Conservation (phyloP, 2,888 invertebrate species). For the Portevinia maculata region DNA sequence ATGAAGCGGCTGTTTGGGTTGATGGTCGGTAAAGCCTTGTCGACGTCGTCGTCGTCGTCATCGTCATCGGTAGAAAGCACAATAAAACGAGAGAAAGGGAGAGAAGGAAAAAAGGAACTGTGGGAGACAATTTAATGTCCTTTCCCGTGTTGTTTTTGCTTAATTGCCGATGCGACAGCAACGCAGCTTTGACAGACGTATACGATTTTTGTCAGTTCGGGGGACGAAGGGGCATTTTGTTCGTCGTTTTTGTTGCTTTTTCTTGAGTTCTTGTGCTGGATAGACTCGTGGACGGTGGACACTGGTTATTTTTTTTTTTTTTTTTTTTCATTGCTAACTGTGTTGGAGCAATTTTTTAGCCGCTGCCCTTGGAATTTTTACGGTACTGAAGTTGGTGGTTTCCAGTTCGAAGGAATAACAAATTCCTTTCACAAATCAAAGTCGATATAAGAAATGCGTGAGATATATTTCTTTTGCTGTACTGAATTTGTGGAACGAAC, state of each 20-base stretch:
- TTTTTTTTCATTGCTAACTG: conserved; percentile 27
- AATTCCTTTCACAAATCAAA: conserved; percentile 75
- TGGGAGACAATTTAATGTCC: conserved; percentile 77
- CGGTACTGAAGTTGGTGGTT: conserved; percentile 64
- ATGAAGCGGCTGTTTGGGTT: conserved; percentile 38
- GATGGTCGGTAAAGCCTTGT: conserved; percentile 38
- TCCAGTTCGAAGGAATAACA: conserved; percentile 60
- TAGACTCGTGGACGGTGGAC: conserved; percentile 22
- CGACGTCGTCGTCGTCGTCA: neutral
- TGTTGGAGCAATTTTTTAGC: conserved; percentile 47
- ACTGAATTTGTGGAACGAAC: conserved; percentile 51
- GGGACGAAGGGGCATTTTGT: conserved; percentile 29
- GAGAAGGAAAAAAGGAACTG: conserved; percentile 68
- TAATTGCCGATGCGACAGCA: conserved; percentile 74
- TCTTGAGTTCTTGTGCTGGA: conserved; percentile 25
- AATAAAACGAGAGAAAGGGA: conserved; percentile 11
- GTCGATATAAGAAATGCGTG: conserved; percentile 74
- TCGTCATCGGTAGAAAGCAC: conserved; percentile 43
- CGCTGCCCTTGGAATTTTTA: conserved; percentile 70
- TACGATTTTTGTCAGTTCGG: conserved; percentile 70
- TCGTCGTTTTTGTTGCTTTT: conserved; percentile 22
- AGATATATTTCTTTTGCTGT: conserved; percentile 73
- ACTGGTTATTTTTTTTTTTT: conserved; percentile 28
- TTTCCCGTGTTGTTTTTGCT: conserved; percentile 76
- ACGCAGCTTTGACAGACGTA: conserved; percentile 70